Evolutionary conservation across 1,140 invertebrate species (phyloP).

Genomic region (Aleiodes sp.): DNA sequence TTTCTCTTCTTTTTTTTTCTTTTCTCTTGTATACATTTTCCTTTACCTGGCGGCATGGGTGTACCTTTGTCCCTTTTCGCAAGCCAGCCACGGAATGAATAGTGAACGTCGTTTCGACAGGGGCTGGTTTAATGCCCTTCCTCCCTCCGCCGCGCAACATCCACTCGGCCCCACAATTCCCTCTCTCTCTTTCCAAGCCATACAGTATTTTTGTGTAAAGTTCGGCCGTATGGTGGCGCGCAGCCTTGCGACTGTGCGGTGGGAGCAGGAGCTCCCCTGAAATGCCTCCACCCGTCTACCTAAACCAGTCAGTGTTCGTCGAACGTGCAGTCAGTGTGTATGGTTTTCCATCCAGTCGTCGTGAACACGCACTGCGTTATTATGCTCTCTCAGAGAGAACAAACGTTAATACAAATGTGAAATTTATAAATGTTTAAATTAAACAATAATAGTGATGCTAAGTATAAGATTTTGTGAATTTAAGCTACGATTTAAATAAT

Average conservation of each 20-base stretch:
- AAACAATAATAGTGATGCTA: not conserved
- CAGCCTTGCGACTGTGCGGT: constrained; percentile 28
- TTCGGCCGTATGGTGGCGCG: constrained; percentile 43
- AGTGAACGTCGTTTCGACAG: constrained; percentile 33
- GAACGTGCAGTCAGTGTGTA: constrained; percentile 46
- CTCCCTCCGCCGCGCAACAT: not conserved
- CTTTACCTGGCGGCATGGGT: constrained; percentile 27
- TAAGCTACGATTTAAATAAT: no score
- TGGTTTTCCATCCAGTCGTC: constrained; percentile 14
- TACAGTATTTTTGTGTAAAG: constrained; percentile 1
- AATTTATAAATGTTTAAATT: not conserved
- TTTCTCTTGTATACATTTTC: not conserved
- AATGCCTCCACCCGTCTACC: constrained; percentile 36
- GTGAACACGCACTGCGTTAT: constrained; percentile 2
- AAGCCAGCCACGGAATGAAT: constrained; percentile 32
- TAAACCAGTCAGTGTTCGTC: constrained; percentile 51
- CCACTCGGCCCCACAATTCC: not conserved
- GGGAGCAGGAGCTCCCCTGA: constrained; percentile 26
- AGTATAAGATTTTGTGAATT: not conserved
- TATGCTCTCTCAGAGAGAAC: not conserved
- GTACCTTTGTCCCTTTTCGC: constrained; percentile 27
- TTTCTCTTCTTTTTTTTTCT: constrained; percentile 16
- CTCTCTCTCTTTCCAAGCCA: not conserved
- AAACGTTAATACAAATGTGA: not conserved
- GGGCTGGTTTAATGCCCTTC: constrained; percentile 20